Percentiles rank a stretch among this genome's conserved stretches.
phyloP scores from a whole-genome alignment of 2,797 vertebrate species.

The Etheostoma perlongum region DNA sequence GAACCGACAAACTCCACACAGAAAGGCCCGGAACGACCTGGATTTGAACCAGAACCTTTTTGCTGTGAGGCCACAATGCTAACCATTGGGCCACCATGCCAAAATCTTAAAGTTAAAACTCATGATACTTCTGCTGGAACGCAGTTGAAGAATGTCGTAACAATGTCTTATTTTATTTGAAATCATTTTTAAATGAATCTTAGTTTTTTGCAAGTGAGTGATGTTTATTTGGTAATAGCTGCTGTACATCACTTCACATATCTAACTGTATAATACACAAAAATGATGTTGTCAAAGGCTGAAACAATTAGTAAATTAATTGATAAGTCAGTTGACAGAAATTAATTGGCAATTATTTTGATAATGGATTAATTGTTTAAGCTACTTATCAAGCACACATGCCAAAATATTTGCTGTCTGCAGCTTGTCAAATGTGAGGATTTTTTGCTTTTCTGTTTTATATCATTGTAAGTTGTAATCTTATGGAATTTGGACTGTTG shows the following conservation, averaged over 20 bases:
- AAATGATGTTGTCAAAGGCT: background rate
- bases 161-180: too few relatives aligned
- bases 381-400: constrained; percentile 30
- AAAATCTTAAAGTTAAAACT: background rate
- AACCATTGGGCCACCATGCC: too few relatives aligned
- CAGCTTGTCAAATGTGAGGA: background rate
- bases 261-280: background rate
- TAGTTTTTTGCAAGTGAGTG: background rate
- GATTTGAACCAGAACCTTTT: too few relatives aligned
- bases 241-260: background rate
- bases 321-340: constrained; percentile 7
- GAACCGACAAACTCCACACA: too few relatives aligned
- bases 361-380: constrained; percentile 32
- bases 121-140: background rate
- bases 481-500: constrained; percentile 1
- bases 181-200: background rate
- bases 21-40: too few relatives aligned
- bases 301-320: background rate
- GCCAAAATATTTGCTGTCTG: background rate
- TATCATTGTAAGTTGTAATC: background rate
- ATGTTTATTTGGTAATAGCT: background rate
- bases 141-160: background rate
- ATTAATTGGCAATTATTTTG: background rate
- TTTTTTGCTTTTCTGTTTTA: constrained; percentile 6
- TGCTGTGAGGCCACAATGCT: too few relatives aligned